A percentile compares a stretch with the other conserved stretches of the same genome.
Evolutionary conservation across 2,113 vertebrate genomes (phyloP).

Genomic region (Rhipidura dahli): DNA sequence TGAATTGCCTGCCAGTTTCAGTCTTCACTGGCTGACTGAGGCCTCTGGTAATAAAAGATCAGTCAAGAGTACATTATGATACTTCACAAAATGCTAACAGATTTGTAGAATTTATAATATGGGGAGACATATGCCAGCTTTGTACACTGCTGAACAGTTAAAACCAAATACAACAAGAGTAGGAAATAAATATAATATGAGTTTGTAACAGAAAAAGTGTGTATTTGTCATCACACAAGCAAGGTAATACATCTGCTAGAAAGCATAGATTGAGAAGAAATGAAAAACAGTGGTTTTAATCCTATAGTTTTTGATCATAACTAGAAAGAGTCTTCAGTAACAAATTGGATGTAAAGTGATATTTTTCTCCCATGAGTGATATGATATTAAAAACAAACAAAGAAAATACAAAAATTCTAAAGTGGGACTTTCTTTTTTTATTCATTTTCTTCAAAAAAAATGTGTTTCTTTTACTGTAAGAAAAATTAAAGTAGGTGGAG

Average conservation of each 20-base stretch:
- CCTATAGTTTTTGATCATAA: neutral
- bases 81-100: slow-evolving; percentile 60
- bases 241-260: neutral
- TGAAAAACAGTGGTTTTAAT: neutral
- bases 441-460: neutral
- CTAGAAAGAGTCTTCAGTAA: neutral
- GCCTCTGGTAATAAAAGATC: slow-evolving; percentile 77
- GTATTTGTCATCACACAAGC: neutral
- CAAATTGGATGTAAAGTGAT: neutral
- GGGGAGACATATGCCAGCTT: slow-evolving; percentile 55
- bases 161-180: slow-evolving; percentile 14
- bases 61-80: slow-evolving; percentile 71
- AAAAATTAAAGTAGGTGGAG: neutral
- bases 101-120: slow-evolving; percentile 71
- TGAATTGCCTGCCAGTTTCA: slow-evolving; percentile 72
- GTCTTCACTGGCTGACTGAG: slow-evolving; percentile 66
- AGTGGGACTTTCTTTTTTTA: neutral
- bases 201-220: neutral
- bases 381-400: neutral
- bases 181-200: slow-evolving; percentile 2
- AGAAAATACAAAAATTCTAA: neutral
- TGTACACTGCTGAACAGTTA: slow-evolving; percentile 22
- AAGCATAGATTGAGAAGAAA: neutral
- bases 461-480: neutral
- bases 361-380: neutral